Conservation (phyloP, 2,888 invertebrate species). For the Athalia cordata region DNA sequence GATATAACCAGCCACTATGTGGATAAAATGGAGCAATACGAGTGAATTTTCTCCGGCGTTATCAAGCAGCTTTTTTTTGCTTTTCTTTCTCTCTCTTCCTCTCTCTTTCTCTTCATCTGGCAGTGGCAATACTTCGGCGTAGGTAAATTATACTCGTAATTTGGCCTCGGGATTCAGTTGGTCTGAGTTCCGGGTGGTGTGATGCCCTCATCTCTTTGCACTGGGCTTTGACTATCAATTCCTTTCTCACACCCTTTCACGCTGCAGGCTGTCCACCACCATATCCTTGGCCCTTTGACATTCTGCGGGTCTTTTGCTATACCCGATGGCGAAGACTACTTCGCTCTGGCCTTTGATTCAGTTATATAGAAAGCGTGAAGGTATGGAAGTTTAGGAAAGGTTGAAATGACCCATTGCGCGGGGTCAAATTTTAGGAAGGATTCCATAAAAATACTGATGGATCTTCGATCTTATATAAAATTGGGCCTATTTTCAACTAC, state of each 20-base stretch:
- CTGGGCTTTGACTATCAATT: constrained; percentile 32
- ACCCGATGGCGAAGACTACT: background rate
- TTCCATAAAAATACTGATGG: background rate
- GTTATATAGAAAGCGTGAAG: background rate
- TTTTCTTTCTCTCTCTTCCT: background rate
- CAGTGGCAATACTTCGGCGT: constrained; percentile 19
- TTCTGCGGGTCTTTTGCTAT: constrained; percentile 29
- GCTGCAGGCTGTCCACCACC: background rate
- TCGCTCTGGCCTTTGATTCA: constrained; percentile 22
- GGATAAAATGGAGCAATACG: background rate
- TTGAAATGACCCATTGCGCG: constrained; percentile 5
- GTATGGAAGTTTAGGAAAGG: constrained; percentile 2
- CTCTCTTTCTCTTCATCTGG: constrained; percentile 14
- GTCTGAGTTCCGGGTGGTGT: constrained; percentile 8
- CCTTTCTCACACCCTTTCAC: constrained; percentile 29
- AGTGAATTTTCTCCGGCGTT: constrained; percentile 8
- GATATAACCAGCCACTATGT: no score
- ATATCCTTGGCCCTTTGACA: constrained; percentile 24
- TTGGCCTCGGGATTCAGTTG: background rate
- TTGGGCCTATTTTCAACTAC: constrained; percentile 6
- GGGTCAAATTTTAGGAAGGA: constrained; percentile 13
- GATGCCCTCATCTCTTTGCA: constrained; percentile 27
- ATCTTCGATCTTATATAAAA: constrained; percentile 9
- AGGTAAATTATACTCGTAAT: background rate
- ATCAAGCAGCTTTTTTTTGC: constrained; percentile 5